A percentile compares a stretch with the other conserved stretches of the same genome.
These are phyloP conservation scores for Ciconia boyciana DNA, from an alignment of 2,113 vertebrate genomes.

Conservation along the genomic window DNA sequence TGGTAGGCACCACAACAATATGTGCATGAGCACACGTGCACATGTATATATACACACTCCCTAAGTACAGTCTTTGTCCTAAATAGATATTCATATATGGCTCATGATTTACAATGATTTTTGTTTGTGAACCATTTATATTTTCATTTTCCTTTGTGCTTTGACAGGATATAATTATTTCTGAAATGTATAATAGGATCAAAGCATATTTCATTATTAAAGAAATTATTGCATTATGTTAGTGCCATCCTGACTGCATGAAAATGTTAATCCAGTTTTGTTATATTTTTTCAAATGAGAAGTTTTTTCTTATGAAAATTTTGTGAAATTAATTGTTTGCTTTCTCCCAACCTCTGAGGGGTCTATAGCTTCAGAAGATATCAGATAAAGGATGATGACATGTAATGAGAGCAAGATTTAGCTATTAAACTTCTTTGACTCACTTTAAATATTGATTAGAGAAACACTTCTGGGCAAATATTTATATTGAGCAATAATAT, in stretches of 20 bases:
- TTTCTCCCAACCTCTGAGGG: conserved; percentile 48
- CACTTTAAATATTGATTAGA: conserved; percentile 70
- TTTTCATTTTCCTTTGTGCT: conserved; percentile 19
- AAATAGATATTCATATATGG: not conserved
- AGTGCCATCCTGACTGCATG: not conserved
- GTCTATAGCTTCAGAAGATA: conserved; percentile 51
- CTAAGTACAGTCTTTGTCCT: not conserved
- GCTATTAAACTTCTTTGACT: conserved; percentile 59
- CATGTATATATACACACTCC: not conserved
- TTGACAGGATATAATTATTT: conserved; percentile 29
- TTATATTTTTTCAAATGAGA: not conserved
- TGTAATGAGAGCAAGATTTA: conserved; percentile 58
- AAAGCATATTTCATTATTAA: conserved; percentile 37
- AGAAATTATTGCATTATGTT: conserved; percentile 17
- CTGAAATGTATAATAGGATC: conserved; percentile 1
- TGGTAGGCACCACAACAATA: not conserved
- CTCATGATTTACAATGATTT: not conserved
- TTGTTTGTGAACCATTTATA: not conserved
- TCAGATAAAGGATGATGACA: conserved; percentile 50
- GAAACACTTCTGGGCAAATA: conserved; percentile 63
- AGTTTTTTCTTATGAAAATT: conserved; percentile 33
- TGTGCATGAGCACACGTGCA: rapidly evolving
- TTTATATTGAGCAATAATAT: conserved; percentile 55
- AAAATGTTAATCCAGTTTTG: conserved; percentile 37
- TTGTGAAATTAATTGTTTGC: conserved; percentile 57